Conservation (phyloP, 2,888 invertebrate genomes). For the Exocentrus adspersus region DNA sequence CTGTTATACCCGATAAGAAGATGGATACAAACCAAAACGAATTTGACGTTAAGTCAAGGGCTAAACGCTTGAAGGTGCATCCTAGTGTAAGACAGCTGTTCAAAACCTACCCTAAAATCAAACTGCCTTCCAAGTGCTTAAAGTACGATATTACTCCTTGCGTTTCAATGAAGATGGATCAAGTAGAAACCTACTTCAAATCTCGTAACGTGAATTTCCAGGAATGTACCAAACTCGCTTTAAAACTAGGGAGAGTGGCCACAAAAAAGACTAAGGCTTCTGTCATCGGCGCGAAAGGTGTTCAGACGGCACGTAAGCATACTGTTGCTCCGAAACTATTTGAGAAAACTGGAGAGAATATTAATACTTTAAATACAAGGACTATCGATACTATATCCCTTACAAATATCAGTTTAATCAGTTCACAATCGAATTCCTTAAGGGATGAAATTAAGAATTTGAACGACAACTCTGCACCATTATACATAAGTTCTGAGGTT, state of each 20-base stretch:
- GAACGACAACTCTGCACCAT: too few species aligned
- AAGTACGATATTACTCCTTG: constrained; percentile 37
- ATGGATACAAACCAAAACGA: not conserved
- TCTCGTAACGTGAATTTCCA: constrained; percentile 27
- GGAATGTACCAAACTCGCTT: constrained; percentile 13
- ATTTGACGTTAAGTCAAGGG: not conserved
- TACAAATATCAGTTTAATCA: too few species aligned
- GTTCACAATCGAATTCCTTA: too few species aligned
- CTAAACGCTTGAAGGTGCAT: constrained; percentile 35
- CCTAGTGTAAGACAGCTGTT: constrained; percentile 39
- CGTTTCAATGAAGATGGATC: constrained; percentile 43
- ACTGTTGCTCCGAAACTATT: too few species aligned
- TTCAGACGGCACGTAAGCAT: too few species aligned
- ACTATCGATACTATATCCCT: too few species aligned
- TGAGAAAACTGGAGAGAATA: too few species aligned
- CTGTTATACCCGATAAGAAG: not conserved
- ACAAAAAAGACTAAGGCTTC: constrained; percentile 27
- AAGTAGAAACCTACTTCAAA: constrained; percentile 45
- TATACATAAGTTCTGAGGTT: too few species aligned
- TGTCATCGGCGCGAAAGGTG: too few species aligned
- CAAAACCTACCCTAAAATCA: constrained; percentile 38
- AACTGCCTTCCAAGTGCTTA: constrained; percentile 39
- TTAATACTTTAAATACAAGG: too few species aligned
- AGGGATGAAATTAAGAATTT: too few species aligned
- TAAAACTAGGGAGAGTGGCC: constrained; percentile 14